These are phyloP conservation scores for Elachura formosa DNA, from an alignment of 2,113 vertebrate species.

Conservation along the genomic window DNA sequence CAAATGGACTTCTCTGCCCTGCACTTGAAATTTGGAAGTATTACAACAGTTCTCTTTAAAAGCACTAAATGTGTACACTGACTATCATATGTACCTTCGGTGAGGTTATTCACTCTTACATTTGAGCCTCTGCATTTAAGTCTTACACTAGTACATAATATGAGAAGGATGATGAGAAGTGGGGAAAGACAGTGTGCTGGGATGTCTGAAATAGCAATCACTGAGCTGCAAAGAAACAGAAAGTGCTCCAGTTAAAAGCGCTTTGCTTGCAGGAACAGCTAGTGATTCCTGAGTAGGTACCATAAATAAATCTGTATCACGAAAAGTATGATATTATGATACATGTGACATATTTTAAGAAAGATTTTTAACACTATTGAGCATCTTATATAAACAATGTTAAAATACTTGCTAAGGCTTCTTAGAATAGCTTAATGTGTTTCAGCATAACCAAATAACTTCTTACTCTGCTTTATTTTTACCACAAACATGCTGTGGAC, in stretches of 20 bases:
- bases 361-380: neutral
- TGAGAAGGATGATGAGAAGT: constrained; percentile 5
- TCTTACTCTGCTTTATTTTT: neutral
- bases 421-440: neutral
- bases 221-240: neutral
- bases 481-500: neutral
- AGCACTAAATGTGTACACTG: neutral
- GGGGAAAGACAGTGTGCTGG: neutral
- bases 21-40: neutral
- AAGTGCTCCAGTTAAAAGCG: constrained; percentile 33
- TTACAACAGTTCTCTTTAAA: neutral
- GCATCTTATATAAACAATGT: constrained; percentile 9
- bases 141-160: neutral
- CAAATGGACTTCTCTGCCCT: neutral
- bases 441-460: neutral
- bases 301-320: constrained; percentile 22
- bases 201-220: constrained; percentile 25
- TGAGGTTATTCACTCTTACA: neutral
- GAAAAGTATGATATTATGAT: constrained; percentile 4
- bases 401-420: neutral
- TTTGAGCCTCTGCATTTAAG: neutral
- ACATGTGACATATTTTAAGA: neutral
- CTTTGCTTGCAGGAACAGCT: constrained; percentile 34
- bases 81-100: neutral
- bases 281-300: constrained; percentile 9